phyloP scores from a whole-genome alignment of 2,888 invertebrate species.

The Eupithecia inturbata region DNA sequence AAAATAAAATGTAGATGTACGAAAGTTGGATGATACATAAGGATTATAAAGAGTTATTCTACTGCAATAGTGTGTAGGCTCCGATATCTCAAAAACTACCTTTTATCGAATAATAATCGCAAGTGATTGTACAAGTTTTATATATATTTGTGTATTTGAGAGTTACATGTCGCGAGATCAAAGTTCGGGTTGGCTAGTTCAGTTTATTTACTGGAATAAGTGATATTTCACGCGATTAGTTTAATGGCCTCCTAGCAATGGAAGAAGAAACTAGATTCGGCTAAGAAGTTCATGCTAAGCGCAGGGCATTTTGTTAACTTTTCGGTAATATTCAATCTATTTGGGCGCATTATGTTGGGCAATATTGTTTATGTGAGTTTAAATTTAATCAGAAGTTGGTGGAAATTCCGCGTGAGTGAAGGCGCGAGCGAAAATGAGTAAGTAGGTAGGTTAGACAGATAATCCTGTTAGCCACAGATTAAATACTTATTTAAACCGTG shows the following conservation, averaged over 20 bases:
- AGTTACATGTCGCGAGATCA: not conserved
- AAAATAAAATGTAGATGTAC: too few species aligned
- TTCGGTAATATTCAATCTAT: not conserved
- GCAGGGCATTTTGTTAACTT: not conserved
- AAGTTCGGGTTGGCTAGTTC: not conserved
- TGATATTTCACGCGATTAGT: not conserved
- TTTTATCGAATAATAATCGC: too few species aligned
- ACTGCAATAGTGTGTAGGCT: too few species aligned
- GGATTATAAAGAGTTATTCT: too few species aligned
- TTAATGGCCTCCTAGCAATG: not conserved
- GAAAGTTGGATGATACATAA: too few species aligned
- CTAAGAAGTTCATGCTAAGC: not conserved
- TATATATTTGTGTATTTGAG: not conserved
- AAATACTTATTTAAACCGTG: too few species aligned
- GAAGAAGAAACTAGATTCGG: not conserved
- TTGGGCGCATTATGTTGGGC: not conserved
- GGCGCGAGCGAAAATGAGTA: not conserved
- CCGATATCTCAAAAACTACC: too few species aligned
- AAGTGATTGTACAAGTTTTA: not conserved
- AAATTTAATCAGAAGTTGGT: not conserved
- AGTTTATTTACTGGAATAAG: not conserved
- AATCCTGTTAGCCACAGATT: too few species aligned
- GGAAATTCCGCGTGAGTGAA: not conserved
- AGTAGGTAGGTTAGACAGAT: not conserved
- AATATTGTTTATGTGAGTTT: not conserved